Evolutionary conservation across 2,797 vertebrate species (phyloP), one percentile per base, ranked within the genome.

Genomic region (Pelochelys cantorii): DNA sequence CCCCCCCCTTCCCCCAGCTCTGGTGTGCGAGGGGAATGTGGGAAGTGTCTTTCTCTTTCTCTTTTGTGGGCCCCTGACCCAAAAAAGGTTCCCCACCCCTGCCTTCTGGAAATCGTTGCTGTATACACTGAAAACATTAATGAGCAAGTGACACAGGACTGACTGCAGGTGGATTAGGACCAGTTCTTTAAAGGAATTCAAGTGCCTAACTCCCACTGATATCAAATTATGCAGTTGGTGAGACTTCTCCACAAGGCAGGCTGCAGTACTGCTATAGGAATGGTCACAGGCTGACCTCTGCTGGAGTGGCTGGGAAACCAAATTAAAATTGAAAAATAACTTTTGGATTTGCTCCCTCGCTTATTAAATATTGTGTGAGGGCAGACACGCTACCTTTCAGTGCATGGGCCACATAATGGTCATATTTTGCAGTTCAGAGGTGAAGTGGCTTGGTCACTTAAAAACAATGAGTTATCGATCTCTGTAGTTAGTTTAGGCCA

Each of bases 111-210:
- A 80, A 2, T 7, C 0, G 0, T 15, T 34, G 34, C 22, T 4
- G 23, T 0, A 5, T 34, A 18, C 59, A 1, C 3, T 2, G 23
- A 2, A 5, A 53, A 60, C 9, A 27, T 79, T 14, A 7, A 10
- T 3, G 74, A 68, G 60, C 48, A 4, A 0, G 57, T 56, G 53
- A 4, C 48, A 56, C 57, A 29, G 80, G 53, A 12, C 18, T 3
- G 31, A 52, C 2, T 79, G 22, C 25, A 0, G 4, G 12, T 11
- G 42, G 3, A 27, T 83, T 5, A 34, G 25, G 65, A 71, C n/a
- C n/a, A 22, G 65, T 34, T n/a, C n/a, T 65, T n/a, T 11, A 34
- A 68, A 68, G 31, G 17, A n/a, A 34, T 68, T 68, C 62, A 34
- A 31, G 62, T 4, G 4, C 2, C 15, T 48, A 54, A 31, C 11